Percentiles rank a stretch among this genome's conserved stretches.
Conservation (phyloP, 2,888 invertebrate genomes). For the Oxycera nigricornis region DNA sequence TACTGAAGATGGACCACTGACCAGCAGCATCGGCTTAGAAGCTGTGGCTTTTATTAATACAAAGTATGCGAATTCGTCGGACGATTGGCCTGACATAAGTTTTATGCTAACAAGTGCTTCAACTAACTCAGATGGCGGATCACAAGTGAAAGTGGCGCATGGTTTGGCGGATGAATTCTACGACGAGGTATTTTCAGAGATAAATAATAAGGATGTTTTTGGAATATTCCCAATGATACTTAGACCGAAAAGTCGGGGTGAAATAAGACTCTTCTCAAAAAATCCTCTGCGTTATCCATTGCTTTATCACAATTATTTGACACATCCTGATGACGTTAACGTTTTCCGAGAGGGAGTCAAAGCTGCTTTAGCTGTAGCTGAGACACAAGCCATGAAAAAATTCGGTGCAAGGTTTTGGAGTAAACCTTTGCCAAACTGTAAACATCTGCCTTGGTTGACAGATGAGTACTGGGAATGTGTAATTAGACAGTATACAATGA, state of each 20-base stretch:
- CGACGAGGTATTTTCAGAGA: conserved; percentile 74
- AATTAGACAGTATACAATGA: conserved; percentile 84
- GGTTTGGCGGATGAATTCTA: conserved; percentile 83
- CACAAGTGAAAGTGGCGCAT: conserved; percentile 80
- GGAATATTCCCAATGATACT: conserved; percentile 89
- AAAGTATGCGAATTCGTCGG: conserved; percentile 83
- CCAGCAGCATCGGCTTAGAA: conserved; percentile 86
- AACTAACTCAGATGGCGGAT: conserved; percentile 84
- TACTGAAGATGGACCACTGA: conserved; percentile 85
- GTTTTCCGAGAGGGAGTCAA: conserved; percentile 87
- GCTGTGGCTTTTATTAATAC: conserved; percentile 88
- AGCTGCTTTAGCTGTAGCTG: conserved; percentile 80
- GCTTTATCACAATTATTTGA: conserved; percentile 90
- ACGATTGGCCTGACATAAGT: conserved; percentile 92
- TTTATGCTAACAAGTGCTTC: conserved; percentile 88
- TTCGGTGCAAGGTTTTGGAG: conserved; percentile 81
- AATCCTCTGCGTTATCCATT: conserved; percentile 83
- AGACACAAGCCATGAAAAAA: conserved; percentile 78
- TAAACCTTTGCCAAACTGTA: conserved; percentile 81
- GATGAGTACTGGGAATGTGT: conserved; percentile 90
- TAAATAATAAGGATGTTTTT: conserved; percentile 78
- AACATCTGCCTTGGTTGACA: conserved; percentile 76
- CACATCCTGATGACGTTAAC: conserved; percentile 83
- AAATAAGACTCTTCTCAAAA: conserved; percentile 73
- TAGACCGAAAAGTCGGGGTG: conserved; percentile 85